Evolutionary conservation across 1,140 invertebrate species (phyloP).

Genomic region (Zaprionus nigranus): DNA sequence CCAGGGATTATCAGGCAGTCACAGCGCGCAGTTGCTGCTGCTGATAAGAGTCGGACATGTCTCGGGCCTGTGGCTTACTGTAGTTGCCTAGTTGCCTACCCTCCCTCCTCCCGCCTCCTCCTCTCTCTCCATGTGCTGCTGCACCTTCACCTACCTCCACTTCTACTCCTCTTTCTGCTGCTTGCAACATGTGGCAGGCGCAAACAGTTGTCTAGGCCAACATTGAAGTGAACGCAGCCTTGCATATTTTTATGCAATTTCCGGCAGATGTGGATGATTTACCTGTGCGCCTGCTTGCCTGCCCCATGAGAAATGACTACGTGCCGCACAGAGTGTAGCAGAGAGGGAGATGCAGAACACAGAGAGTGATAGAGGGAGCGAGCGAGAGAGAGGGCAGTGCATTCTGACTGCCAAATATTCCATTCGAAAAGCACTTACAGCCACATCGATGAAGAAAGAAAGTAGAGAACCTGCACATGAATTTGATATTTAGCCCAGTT

Average conservation of each 20-base stretch:
- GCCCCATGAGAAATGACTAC: constrained; percentile 66
- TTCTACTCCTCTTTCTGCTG: background rate
- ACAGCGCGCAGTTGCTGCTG: constrained; percentile 39
- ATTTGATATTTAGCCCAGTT: constrained; percentile 7
- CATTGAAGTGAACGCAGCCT: constrained; percentile 42
- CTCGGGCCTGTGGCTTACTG: constrained; percentile 50
- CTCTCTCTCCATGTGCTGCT: background rate
- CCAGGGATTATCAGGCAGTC: constrained; percentile 64
- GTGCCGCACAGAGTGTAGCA: constrained; percentile 46
- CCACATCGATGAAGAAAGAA: background rate
- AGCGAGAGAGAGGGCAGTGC: background rate
- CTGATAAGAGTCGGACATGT: constrained; percentile 53
- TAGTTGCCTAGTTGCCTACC: constrained; percentile 18
- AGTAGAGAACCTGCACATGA: background rate
- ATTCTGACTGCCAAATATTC: constrained; percentile 30
- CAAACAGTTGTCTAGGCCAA: constrained; percentile 25
- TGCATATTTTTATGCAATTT: constrained; percentile 83
- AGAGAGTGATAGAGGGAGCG: background rate
- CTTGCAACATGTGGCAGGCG: constrained; percentile 55
- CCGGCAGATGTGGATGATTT: constrained; percentile 82
- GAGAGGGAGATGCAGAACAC: background rate
- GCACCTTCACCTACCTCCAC: background rate
- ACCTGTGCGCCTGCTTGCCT: constrained; percentile 39
- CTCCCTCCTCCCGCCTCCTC: background rate
- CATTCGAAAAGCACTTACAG: constrained; percentile 33